A percentile compares a stretch with the other conserved stretches of the same genome.
These are phyloP conservation scores for Thelaira solivaga DNA, from an alignment of 2,888 invertebrate genomes.

Conservation along the genomic window DNA sequence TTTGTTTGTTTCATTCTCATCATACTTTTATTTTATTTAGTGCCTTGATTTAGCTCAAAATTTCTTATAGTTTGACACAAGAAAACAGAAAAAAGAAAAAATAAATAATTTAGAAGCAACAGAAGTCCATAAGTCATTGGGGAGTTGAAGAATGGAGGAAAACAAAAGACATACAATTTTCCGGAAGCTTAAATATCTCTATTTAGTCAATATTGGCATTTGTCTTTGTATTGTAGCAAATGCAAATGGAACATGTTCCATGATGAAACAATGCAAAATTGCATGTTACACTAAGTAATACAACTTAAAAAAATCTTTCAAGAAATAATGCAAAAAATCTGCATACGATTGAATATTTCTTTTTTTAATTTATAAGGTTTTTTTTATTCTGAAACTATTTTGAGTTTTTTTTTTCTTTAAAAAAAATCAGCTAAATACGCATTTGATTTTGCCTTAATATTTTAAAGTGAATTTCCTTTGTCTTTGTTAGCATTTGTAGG, in stretches of 20 bases:
- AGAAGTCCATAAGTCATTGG: constrained; percentile 44
- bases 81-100: background rate
- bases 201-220: constrained; percentile 49
- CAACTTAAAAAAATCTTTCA: no score
- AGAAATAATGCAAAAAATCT: no score
- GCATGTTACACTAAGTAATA: no score
- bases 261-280: constrained; percentile 16
- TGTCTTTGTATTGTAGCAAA: constrained; percentile 15
- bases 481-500: background rate
- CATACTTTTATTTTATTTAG: background rate
- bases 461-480: no score
- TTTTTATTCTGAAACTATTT: no score
- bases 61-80: constrained; percentile 6
- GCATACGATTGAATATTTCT: no score
- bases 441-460: no score
- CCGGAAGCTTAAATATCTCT: constrained; percentile 54
- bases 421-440: no score
- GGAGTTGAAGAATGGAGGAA: constrained; percentile 36
- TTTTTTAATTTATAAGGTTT: no score
- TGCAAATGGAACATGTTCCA: constrained; percentile 9
- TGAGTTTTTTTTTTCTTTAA: no score
- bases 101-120: constrained; percentile 15
- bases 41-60: constrained; percentile 45
- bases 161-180: constrained; percentile 46
- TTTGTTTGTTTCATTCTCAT: background rate